These are phyloP conservation scores for Rhynchopsitta pachyrhyncha DNA, from an alignment of 2,113 vertebrate genomes.

Conservation along the genomic window DNA sequence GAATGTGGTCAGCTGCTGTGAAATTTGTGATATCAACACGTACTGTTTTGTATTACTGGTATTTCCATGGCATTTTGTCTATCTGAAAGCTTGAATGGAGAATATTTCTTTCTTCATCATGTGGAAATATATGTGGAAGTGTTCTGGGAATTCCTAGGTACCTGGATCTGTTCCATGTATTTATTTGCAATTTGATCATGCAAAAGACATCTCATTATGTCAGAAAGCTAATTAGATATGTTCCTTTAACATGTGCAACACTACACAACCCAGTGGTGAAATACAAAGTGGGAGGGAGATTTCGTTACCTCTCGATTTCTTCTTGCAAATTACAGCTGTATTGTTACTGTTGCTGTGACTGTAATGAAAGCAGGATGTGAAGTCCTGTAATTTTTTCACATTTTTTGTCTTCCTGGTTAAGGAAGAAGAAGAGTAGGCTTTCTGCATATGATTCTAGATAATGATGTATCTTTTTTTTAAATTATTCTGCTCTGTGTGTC, in stretches of 20 bases:
- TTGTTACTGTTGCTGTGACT: neutral
- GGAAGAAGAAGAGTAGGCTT: neutral
- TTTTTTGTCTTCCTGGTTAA: neutral
- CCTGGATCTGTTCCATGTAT: neutral
- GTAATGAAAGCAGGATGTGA: neutral
- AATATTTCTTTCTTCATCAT: neutral
- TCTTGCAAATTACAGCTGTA: neutral
- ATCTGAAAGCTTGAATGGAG: neutral
- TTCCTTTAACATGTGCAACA: neutral
- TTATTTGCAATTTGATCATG: neutral
- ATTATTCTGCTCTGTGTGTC: neutral
- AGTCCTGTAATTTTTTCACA: neutral
- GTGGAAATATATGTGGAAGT: neutral
- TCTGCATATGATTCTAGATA: neutral
- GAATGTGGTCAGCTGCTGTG: neutral
- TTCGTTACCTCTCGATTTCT: neutral
- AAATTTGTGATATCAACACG: neutral
- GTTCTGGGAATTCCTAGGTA: neutral
- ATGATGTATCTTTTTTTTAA: neutral
- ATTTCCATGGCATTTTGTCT: rapidly evolving
- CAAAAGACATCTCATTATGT: neutral
- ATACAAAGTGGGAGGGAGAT: neutral
- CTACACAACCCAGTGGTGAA: neutral
- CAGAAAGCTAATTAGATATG: neutral
- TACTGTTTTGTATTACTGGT: neutral